Conservation (phyloP, 2,113 vertebrate genomes). For the Cynopterus brachyotis region DNA sequence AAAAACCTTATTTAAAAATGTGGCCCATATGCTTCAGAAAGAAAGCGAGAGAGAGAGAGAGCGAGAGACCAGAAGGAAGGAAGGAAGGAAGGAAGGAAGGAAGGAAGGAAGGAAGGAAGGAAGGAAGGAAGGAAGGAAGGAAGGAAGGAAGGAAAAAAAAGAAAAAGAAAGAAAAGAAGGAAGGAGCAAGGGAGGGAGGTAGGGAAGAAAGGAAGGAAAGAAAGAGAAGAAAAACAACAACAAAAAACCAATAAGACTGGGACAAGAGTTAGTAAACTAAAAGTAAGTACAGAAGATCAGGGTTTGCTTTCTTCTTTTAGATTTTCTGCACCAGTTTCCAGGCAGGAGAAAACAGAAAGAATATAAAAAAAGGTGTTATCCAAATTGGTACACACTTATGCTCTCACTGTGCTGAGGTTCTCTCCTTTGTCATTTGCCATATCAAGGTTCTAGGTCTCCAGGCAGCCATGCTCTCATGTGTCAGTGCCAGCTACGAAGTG, state of each 20-base stretch:
- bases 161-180: neutral
- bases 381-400: neutral
- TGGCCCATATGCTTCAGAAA: neutral
- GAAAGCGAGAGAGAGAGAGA: neutral
- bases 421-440: neutral
- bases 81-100: neutral
- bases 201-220: neutral
- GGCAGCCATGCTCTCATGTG: neutral
- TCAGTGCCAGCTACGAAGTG: rapidly evolving
- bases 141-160: neutral
- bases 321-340: neutral
- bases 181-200: too few relatives aligned
- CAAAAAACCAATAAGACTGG: neutral
- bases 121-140: too few relatives aligned
- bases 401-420: rapidly evolving
- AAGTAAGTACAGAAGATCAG: neutral
- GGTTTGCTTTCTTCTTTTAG: neutral
- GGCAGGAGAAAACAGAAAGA: neutral
- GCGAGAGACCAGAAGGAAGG: neutral
- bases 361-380: neutral
- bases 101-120: neutral
- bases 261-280: neutral
- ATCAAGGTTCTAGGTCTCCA: neutral
- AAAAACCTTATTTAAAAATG: neutral
- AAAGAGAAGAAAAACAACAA: too few relatives aligned